Conservation (phyloP, 2,113 vertebrate species). For the Mystacornis crossleyi region DNA sequence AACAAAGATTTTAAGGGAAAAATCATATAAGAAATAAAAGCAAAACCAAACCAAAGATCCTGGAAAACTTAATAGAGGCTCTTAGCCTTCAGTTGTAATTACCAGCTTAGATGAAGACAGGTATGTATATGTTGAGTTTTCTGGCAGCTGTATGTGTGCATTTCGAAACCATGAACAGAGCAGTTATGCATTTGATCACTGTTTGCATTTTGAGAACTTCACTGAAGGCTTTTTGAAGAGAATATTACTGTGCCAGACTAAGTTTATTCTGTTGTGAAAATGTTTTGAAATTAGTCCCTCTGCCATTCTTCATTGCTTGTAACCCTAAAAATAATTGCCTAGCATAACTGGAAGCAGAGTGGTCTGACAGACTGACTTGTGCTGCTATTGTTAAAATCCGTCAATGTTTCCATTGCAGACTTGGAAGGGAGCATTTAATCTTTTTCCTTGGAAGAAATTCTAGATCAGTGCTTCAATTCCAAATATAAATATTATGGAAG, state of each 20-base stretch:
- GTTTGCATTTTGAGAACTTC: not conserved
- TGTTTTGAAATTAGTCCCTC: conserved; percentile 5
- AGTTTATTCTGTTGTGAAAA: not conserved
- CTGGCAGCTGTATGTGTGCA: accelerated
- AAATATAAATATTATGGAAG: not conserved
- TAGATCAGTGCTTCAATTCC: not conserved
- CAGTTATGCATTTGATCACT: not conserved
- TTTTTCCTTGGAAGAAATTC: conserved; percentile 46
- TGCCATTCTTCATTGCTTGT: conserved; percentile 1
- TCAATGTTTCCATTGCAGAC: conserved; percentile 52
- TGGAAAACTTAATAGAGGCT: not conserved
- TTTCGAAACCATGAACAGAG: not conserved
- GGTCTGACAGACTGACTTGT: not conserved
- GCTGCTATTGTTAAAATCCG: conserved; percentile 5
- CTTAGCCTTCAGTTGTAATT: not conserved
- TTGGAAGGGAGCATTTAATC: conserved; percentile 30
- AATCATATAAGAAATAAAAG: not conserved
- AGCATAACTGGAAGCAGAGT: not conserved
- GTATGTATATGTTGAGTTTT: not conserved
- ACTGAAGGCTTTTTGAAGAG: not conserved
- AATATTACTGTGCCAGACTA: not conserved
- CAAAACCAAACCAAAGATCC: not conserved
- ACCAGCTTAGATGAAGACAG: not conserved
- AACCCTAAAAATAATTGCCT: conserved; percentile 38
- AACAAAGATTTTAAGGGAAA: not conserved